These are phyloP conservation scores for Bombylius major DNA, from an alignment of 2,888 invertebrate genomes.

Conservation along the genomic window DNA sequence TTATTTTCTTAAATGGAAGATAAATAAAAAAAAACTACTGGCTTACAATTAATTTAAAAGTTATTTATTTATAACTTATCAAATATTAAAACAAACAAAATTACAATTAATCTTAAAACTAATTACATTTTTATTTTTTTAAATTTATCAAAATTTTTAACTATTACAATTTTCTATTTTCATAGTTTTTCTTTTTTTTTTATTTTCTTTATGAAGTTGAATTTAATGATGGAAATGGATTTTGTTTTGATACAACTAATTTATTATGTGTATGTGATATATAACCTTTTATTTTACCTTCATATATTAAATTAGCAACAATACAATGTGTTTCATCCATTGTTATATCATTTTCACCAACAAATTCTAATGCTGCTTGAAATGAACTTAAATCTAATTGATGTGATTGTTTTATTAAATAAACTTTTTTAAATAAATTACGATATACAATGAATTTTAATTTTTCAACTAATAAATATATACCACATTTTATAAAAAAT, in stretches of 20 bases:
- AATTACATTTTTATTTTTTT: too few relatives aligned
- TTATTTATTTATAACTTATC: too few relatives aligned
- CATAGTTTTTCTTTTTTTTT: not conserved
- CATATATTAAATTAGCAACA: slow-evolving; percentile 89
- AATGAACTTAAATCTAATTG: slow-evolving; percentile 81
- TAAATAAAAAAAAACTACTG: too few relatives aligned
- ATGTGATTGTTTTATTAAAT: slow-evolving; percentile 61
- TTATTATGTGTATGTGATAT: slow-evolving; percentile 95
- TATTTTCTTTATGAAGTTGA: slow-evolving; percentile 40
- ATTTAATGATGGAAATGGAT: slow-evolving; percentile 79
- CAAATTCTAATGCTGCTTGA: slow-evolving; percentile 65
- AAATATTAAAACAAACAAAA: too few relatives aligned
- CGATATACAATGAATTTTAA: slow-evolving; percentile 89
- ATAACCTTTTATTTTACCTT: slow-evolving; percentile 96
- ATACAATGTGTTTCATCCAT: slow-evolving; percentile 93
- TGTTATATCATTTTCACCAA: slow-evolving; percentile 75
- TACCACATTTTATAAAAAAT: slow-evolving; percentile 93
- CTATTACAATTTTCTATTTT: not conserved
- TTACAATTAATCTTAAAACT: too few relatives aligned
- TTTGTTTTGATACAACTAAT: slow-evolving; percentile 93
- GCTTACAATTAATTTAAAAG: too few relatives aligned
- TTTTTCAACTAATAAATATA: slow-evolving; percentile 94
- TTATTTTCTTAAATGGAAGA: too few relatives aligned
- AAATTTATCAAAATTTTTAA: too few relatives aligned
- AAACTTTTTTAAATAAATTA: slow-evolving; percentile 87